Percentiles rank a stretch among this genome's conserved stretches.
Conservation (phyloP, 1,140 invertebrate genomes). For the Bombus consobrinus region DNA sequence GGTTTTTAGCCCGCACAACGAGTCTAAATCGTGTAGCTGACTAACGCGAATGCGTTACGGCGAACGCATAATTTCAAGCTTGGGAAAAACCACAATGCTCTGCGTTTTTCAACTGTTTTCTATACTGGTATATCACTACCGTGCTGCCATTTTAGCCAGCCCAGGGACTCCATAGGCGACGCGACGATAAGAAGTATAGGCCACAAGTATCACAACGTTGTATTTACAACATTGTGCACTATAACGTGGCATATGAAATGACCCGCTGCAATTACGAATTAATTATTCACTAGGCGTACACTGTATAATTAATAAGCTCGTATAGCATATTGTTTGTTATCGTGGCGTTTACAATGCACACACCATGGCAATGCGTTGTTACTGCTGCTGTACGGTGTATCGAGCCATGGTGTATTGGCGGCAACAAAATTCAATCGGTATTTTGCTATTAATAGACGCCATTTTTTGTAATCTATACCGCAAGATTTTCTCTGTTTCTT, state of each 20-base stretch:
- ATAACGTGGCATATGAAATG: constrained; percentile 7
- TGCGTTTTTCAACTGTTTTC: neutral
- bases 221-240: neutral
- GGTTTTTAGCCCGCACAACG: too few species aligned
- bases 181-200: neutral
- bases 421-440: neutral
- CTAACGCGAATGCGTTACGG: too few species aligned
- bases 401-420: neutral
- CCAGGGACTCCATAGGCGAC: neutral
- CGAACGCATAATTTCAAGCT: too few species aligned
- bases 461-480: neutral
- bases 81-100: neutral
- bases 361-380: neutral
- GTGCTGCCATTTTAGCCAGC: neutral
- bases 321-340: constrained; percentile 23
- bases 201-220: neutral
- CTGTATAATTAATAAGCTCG: constrained; percentile 29
- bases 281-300: constrained; percentile 32
- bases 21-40: too few species aligned
- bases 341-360: constrained; percentile 15
- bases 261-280: constrained; percentile 29
- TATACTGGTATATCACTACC: too few species aligned
- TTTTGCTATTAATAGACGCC: neutral
- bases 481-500: neutral
- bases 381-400: too few species aligned